Conservation (phyloP, 2,888 invertebrate species). For the Phasia obesa region DNA sequence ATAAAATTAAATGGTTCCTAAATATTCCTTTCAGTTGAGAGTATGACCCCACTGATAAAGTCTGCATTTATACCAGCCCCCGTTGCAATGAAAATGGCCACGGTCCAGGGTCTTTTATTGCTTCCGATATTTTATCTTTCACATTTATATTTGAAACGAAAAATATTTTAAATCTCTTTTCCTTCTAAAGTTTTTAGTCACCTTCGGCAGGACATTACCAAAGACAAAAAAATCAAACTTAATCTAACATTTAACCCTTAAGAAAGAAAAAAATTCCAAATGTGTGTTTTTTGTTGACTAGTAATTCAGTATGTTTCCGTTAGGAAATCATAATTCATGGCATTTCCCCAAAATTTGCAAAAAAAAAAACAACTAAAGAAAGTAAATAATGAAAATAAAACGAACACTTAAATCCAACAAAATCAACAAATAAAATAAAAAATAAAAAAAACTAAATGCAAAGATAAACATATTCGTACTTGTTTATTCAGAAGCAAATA, state of each 20-base stretch:
- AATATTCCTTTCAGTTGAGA: too few species aligned
- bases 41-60: too few species aligned
- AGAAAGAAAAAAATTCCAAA: slow-evolving; percentile 37
- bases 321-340: slow-evolving; percentile 81
- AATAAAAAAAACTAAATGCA: slow-evolving; percentile 3
- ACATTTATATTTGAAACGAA: too few species aligned
- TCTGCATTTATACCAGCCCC: too few species aligned
- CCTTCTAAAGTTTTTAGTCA: neutral
- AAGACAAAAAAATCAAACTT: neutral
- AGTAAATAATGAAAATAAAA: slow-evolving; percentile 68
- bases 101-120: too few species aligned
- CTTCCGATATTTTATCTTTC: too few species aligned
- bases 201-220: slow-evolving; percentile 71
- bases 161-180: neutral
- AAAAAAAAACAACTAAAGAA: slow-evolving; percentile 61
- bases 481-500: slow-evolving; percentile 59
- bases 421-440: slow-evolving; percentile 40
- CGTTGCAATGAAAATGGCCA: too few species aligned
- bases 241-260: slow-evolving; percentile 78
- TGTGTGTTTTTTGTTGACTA: slow-evolving; percentile 52
- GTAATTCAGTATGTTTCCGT: slow-evolving; percentile 78
- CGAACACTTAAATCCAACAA: slow-evolving; percentile 71
- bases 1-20: too few species aligned
- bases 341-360: slow-evolving; percentile 69
- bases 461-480: slow-evolving; percentile 52